Base-by-base conservation (phyloP, 2,888 invertebrate species). In the Drosophila ezoana region DNA sequence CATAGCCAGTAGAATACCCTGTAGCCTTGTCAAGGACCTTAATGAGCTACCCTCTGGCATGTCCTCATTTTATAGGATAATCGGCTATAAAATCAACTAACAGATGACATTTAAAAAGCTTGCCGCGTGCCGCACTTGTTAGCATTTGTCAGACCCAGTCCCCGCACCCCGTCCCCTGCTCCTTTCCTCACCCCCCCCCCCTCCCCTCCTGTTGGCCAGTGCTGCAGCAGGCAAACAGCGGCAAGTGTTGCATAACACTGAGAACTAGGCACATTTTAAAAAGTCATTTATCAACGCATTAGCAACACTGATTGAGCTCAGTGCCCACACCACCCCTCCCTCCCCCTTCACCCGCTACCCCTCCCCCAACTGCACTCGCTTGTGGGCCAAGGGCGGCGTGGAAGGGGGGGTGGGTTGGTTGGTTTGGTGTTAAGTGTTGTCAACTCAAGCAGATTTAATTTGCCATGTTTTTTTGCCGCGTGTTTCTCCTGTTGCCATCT, bases 391-490 rank as follows among this genome's bases (percentile, higher is more conserved):
- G 35, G 23, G 28, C 8, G 10, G 5, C 1, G 13, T 5, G 32
- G 32, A 10, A 47, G 28, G 41, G 43, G 40, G n/a, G 28, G 38
- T 40, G 40, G n/a, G 48, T 51, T 23, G n/a, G 48, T 51, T 23
- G 41, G 37, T 40, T 65, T 59, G 66, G 72, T 87, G 89, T 86
- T 89, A 86, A 86, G 87, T 82, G 89, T 81, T 90, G 90, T 90
- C 88, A 90, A 91, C 84, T 90, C 90, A 86, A 90, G 86, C 90
- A 81, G 89, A 90, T 90, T 90, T 90, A 91, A 90, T 90, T 90
- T 89, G 90, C 89, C 89, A 87, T 84, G 89, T 89, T 78, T 79
- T 23, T 76, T 68, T 59, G 52, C 44, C 58, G 28, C 18, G 5
- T 60, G 28, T 54, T 69, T 57, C 52, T 48, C 38, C 18, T 53